Conservation (phyloP, 2,113 vertebrate species). For the Apteryx mantelli region DNA sequence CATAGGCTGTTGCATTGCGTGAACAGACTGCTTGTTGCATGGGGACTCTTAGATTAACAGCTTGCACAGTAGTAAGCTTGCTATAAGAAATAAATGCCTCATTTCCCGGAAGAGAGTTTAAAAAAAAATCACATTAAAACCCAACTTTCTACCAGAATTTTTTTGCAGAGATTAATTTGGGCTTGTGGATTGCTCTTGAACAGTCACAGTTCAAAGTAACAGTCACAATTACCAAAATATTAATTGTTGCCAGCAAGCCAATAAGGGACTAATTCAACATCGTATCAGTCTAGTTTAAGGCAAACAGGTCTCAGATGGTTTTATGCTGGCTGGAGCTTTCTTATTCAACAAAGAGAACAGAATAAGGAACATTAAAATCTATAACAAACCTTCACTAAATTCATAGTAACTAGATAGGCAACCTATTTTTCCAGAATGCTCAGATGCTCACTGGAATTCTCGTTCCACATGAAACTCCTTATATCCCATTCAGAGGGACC, state of each 20-base stretch:
- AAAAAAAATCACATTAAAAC: not conserved
- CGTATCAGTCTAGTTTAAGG: not conserved
- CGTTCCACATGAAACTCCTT: not conserved
- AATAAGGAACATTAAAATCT: not conserved
- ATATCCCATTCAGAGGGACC: rapidly evolving
- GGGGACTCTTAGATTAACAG: not conserved
- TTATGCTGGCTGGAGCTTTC: not conserved
- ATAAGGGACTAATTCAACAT: not conserved
- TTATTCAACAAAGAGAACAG: not conserved
- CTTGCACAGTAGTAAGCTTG: not conserved
- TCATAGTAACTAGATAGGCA: not conserved
- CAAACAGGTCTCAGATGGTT: not conserved
- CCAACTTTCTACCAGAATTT: not conserved
- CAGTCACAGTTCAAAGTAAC: not conserved
- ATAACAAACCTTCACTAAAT: not conserved
- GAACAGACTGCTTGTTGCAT: not conserved
- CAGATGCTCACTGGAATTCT: not conserved
- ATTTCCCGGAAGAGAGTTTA: not conserved
- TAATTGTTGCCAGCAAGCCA: not conserved
- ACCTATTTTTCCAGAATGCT: not conserved
- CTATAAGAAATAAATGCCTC: not conserved
- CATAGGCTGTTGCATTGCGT: not conserved
- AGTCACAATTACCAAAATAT: not conserved
- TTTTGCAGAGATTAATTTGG: not conserved
- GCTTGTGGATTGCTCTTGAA: not conserved